Percentiles rank a stretch among this genome's conserved stretches.
These are phyloP conservation scores for Tridacna gigas DNA, from an alignment of 2,888 invertebrate species.

Conservation along the genomic window DNA sequence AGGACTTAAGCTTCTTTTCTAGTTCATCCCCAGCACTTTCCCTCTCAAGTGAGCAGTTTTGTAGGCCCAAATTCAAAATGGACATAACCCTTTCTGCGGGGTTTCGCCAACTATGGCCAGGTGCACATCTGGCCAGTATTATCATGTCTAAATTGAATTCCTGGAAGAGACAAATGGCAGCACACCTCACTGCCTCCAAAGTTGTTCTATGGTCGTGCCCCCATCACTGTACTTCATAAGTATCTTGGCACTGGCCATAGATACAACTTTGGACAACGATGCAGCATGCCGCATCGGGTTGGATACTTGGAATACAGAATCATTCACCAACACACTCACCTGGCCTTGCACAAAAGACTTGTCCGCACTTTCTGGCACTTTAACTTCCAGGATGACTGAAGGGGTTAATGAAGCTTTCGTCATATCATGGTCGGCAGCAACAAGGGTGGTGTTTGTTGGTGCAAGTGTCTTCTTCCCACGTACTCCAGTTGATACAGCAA, in stretches of 20 bases:
- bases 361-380: slow-evolving; percentile 25
- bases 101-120: slow-evolving; percentile 54
- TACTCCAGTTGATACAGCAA: slow-evolving; percentile 41
- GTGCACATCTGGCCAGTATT: slow-evolving; percentile 40
- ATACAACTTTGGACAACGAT: neutral
- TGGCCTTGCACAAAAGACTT: slow-evolving; percentile 35
- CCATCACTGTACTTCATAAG: slow-evolving; percentile 31
- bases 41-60: slow-evolving; percentile 33
- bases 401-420: slow-evolving; percentile 27
- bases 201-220: slow-evolving; percentile 17
- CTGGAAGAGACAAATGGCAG: slow-evolving; percentile 19
- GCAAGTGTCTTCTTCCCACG: slow-evolving; percentile 36
- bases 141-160: slow-evolving; percentile 47
- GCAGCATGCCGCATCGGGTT: slow-evolving; percentile 43
- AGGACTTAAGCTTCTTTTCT: slow-evolving; percentile 15
- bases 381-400: slow-evolving; percentile 24
- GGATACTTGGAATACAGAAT: slow-evolving; percentile 42
- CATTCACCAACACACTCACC: slow-evolving; percentile 37
- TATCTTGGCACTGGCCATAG: neutral
- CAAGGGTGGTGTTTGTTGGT: slow-evolving; percentile 25
- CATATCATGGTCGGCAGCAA: slow-evolving; percentile 51
- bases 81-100: slow-evolving; percentile 51
- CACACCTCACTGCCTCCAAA: neutral
- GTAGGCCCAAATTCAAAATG: slow-evolving; percentile 41
- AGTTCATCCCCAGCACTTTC: neutral